Percentiles rank a stretch among this genome's conserved stretches.
phyloP scores from a whole-genome alignment of 2,888 invertebrate genomes.

The Meta bourneti region DNA sequence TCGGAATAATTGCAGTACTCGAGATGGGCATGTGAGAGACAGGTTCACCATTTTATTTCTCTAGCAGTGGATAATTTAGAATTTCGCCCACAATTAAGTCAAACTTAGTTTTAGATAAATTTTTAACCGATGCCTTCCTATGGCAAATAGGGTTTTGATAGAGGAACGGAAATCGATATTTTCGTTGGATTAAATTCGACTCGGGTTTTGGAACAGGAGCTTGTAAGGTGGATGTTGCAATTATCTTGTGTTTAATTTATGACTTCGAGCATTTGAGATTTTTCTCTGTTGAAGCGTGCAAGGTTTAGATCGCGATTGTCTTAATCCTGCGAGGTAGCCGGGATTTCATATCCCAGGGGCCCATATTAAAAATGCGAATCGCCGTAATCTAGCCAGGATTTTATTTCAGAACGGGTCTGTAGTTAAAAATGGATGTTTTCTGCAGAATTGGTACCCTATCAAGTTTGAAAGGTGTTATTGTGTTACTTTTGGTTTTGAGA shows the following conservation, averaged over 20 bases:
- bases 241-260: not conserved
- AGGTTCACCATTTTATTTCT: not conserved
- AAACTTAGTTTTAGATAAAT: not conserved
- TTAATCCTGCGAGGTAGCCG: no score
- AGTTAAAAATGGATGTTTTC: no score
- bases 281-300: no score
- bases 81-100: constrained; percentile 1
- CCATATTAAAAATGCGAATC: no score
- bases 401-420: no score
- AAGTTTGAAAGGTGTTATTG: no score
- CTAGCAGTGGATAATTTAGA: not conserved
- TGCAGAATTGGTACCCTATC: no score
- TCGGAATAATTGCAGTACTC: not conserved
- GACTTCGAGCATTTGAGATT: not conserved
- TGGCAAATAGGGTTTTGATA: not conserved
- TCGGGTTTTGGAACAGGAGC: not conserved
- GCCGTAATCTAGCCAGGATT: no score
- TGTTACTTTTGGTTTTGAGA: no score
- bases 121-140: not conserved
- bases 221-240: not conserved
- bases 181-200: not conserved
- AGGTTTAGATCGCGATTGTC: no score
- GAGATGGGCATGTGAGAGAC: not conserved
- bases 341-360: no score
- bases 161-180: not conserved